Conservation (phyloP, 1,140 invertebrate genomes). For the Telenomus remus region DNA sequence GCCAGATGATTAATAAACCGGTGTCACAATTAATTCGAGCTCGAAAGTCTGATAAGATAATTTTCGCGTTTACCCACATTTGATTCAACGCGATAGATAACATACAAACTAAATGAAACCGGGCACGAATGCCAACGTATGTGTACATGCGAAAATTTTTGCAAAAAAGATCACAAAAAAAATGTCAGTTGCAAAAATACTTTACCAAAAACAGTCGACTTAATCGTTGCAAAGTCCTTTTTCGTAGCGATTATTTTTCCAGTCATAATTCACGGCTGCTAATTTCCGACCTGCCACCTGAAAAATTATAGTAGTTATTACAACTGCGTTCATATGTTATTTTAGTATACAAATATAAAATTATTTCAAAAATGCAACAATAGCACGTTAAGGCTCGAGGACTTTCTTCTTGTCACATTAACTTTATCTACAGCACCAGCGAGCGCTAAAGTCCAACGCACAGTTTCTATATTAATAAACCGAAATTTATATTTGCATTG, state of each 20-base stretch:
- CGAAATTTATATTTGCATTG: slow-evolving; percentile 26
- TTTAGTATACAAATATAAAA: slow-evolving; percentile 34
- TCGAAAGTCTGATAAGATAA: slow-evolving; percentile 14
- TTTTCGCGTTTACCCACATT: no score
- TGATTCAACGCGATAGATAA: no score
- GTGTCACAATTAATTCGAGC: slow-evolving; percentile 49
- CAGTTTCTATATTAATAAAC: slow-evolving; percentile 31
- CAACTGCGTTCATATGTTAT: no score
- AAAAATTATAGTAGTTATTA: slow-evolving; percentile 36
- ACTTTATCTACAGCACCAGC: slow-evolving; percentile 20
- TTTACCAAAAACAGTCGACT: no score
- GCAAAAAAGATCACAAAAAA: slow-evolving; percentile 11
- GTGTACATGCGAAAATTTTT: no score
- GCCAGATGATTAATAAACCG: slow-evolving; percentile 50
- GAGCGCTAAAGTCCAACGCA: slow-evolving; percentile 2
- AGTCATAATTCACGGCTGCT: no score
- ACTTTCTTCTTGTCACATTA: slow-evolving; percentile 44
- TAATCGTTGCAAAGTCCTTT: no score
- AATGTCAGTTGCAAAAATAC: no score
- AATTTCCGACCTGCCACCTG: no score
- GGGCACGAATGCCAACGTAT: no score
- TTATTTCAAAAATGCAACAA: slow-evolving; percentile 35
- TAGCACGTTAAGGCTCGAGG: slow-evolving; percentile 14
- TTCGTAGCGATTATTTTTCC: no score
- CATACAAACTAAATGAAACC: no score